Conservation (phyloP, 2,113 vertebrate genomes). For the Ptilorrhoa leucosticta region DNA sequence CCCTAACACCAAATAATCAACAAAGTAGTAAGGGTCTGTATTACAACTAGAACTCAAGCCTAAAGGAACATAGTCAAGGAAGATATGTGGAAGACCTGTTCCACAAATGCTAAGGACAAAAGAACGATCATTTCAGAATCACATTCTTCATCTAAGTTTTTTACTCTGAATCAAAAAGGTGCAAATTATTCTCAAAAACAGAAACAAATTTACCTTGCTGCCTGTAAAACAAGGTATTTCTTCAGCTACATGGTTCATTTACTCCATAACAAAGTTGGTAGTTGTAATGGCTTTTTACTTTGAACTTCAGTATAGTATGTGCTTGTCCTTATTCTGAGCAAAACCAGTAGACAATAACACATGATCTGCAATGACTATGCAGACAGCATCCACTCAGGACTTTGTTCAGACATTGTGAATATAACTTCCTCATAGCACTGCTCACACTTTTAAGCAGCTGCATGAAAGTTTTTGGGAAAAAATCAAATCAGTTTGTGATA, state of each 20-base stretch:
- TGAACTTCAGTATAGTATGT: neutral
- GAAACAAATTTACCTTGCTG: neutral
- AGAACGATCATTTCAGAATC: neutral
- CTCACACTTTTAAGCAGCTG: neutral
- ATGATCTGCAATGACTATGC: neutral
- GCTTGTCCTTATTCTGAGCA: neutral
- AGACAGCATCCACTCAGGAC: neutral
- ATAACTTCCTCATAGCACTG: neutral
- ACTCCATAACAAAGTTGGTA: neutral
- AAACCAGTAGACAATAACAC: neutral
- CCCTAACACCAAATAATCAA: neutral
- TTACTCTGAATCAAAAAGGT: neutral
- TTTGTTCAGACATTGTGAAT: neutral
- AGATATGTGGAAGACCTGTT: neutral
- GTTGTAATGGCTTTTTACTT: neutral
- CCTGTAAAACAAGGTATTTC: neutral
- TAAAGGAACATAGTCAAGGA: neutral
- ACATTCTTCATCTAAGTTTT: neutral
- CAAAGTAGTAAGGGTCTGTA: neutral
- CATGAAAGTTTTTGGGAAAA: neutral
- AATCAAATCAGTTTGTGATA: neutral
- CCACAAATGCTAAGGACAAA: neutral
- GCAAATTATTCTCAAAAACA: neutral
- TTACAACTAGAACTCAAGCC: neutral
- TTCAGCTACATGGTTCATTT: neutral